Percentiles rank a stretch among this genome's conserved stretches.
phyloP scores from a whole-genome alignment of 2,888 invertebrate species.

The Ochlodes sylvanus region DNA sequence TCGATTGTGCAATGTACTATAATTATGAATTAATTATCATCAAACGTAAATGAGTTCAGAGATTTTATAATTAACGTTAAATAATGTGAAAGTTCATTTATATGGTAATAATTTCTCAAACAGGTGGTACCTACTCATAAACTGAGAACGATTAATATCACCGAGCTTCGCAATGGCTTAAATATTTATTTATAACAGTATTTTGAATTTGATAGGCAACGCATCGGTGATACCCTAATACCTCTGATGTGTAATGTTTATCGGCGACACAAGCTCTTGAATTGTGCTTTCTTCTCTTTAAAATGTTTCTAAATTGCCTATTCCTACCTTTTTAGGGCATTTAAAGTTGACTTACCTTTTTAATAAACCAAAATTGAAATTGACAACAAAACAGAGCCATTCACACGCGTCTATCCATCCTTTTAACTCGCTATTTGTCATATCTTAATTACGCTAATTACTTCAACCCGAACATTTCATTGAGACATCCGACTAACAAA shows the following conservation, averaged over 20 bases:
- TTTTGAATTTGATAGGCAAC: no score
- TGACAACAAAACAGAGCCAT: slow-evolving; percentile 33
- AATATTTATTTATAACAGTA: no score
- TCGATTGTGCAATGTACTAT: neutral
- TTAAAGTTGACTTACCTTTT: no score
- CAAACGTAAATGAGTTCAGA: neutral
- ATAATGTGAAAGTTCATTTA: slow-evolving; percentile 1
- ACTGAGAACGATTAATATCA: neutral
- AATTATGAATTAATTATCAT: slow-evolving; percentile 4
- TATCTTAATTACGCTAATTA: slow-evolving; percentile 68
- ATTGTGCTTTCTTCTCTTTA: no score
- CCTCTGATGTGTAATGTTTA: no score
- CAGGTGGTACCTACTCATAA: neutral
- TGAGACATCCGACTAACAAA: slow-evolving; percentile 66
- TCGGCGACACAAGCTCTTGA: no score
- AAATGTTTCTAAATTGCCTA: neutral
- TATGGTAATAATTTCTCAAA: neutral
- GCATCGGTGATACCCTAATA: no score
- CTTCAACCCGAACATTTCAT: slow-evolving; percentile 63
- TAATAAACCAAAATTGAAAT: neutral
- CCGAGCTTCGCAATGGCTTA: no score
- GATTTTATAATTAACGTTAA: neutral
- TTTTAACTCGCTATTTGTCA: slow-evolving; percentile 48
- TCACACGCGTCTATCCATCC: slow-evolving; percentile 28
- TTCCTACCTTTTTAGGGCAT: neutral